These are phyloP conservation scores for Ladona fulva DNA, from an alignment of 1,140 invertebrate species.

Conservation along the genomic window DNA sequence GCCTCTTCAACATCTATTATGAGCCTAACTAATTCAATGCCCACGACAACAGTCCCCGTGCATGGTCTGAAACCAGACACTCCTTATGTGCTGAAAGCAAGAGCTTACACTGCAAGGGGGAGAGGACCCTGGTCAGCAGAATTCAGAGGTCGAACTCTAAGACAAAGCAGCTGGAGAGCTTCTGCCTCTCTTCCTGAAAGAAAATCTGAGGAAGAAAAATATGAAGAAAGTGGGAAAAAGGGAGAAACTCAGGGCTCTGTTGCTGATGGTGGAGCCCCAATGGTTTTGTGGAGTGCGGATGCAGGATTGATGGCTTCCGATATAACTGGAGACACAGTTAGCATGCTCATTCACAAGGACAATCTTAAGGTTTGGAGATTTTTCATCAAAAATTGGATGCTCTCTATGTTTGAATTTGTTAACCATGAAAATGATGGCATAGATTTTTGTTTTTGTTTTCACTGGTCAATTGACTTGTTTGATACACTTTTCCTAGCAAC, in stretches of 20 bases:
- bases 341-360: constrained; percentile 50
- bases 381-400: background rate
- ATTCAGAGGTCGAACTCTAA: constrained; percentile 39
- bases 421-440: too few species aligned
- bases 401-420: too few species aligned
- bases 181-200: too few species aligned
- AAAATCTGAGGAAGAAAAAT: background rate
- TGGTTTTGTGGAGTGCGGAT: constrained; percentile 49
- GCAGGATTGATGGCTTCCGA: constrained; percentile 63
- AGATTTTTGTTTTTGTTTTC: too few species aligned
- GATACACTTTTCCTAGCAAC: too few species aligned
- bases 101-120: constrained; percentile 64
- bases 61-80: constrained; percentile 59
- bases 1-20: constrained; percentile 20
- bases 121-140: constrained; percentile 63
- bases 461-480: too few species aligned
- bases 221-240: background rate
- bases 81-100: constrained; percentile 65
- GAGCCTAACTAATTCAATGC: constrained; percentile 32
- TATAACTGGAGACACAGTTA: constrained; percentile 58
- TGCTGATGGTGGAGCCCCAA: background rate
- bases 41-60: constrained; percentile 47
- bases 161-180: background rate
- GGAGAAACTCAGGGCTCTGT: background rate
- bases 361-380: constrained; percentile 30